Evolutionary conservation across 2,113 vertebrate species (phyloP).

Genomic region (Silurus asotus): DNA sequence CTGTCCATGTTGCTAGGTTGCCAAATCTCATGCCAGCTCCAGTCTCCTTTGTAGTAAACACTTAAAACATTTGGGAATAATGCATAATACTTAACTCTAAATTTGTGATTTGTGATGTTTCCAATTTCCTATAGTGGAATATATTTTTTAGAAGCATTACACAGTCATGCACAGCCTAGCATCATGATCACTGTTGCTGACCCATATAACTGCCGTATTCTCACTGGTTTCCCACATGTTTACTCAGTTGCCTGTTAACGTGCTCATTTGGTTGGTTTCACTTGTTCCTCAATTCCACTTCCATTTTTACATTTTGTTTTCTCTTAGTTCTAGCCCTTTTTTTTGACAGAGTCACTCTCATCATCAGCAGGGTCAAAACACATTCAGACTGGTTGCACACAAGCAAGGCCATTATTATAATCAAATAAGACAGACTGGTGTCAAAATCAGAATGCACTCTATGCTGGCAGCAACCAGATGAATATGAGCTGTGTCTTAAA

Average conservation of each 20-base stretch:
- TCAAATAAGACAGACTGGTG: constrained; percentile 1
- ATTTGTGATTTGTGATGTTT: constrained; percentile 20
- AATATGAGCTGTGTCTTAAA: constrained; percentile 20
- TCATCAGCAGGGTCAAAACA: neutral
- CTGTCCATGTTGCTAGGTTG: constrained; percentile 47
- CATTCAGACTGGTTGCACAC: constrained; percentile 2
- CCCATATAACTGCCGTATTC: neutral
- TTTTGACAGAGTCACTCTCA: neutral
- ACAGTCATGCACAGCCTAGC: neutral
- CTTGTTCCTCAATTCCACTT: too few relatives aligned
- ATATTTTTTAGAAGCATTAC: neutral
- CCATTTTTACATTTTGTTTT: neutral
- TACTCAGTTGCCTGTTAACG: neutral
- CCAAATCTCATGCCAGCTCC: constrained; percentile 58
- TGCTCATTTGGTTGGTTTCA: neutral
- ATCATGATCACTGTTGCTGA: neutral
- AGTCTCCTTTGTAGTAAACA: constrained; percentile 40
- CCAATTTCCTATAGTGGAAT: constrained; percentile 9
- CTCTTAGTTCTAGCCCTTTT: neutral
- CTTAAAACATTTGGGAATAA: constrained; percentile 42
- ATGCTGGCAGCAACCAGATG: constrained; percentile 5
- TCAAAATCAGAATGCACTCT: constrained; percentile 16
- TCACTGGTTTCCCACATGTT: too few relatives aligned
- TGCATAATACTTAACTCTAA: neutral
- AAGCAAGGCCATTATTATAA: constrained; percentile 7